These are phyloP conservation scores for Idris sp. DNA, from an alignment of 1,140 invertebrate genomes.

Conservation along the genomic window DNA sequence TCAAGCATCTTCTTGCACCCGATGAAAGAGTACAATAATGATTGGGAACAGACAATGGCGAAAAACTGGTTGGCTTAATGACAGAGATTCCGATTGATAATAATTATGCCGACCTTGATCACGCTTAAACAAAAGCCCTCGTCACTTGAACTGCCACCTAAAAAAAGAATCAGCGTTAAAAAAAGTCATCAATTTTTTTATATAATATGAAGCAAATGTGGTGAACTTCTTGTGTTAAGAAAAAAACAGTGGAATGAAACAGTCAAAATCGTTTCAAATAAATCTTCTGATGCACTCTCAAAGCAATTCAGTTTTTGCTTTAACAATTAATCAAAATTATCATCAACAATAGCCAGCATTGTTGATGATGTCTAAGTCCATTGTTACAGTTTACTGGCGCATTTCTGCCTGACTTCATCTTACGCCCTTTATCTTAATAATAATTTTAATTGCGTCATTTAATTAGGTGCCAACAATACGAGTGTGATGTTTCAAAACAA, in stretches of 20 bases:
- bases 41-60: slow-evolving; percentile 69
- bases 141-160: no score
- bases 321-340: slow-evolving; percentile 75
- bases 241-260: no score
- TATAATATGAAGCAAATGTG: no score
- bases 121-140: no score
- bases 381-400: slow-evolving; percentile 69
- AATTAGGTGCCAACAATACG: slow-evolving; percentile 45
- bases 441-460: slow-evolving; percentile 70
- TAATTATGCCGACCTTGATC: slow-evolving; percentile 55
- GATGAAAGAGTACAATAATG: slow-evolving; percentile 64
- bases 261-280: slow-evolving; percentile 64
- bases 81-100: slow-evolving; percentile 67
- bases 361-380: slow-evolving; percentile 67
- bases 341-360: slow-evolving; percentile 70
- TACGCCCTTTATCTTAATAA: slow-evolving; percentile 54
- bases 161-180: no score
- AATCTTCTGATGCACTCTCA: slow-evolving; percentile 62
- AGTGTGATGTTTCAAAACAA: slow-evolving; percentile 17
- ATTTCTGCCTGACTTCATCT: no score
- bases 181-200: no score
- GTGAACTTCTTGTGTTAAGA: no score
- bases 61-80: slow-evolving; percentile 65
- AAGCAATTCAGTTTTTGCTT: slow-evolving; percentile 45
- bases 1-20: slow-evolving; percentile 46